Evolutionary conservation across 2,797 vertebrate genomes (phyloP).

Genomic region (Ctenopoma kingsleyae): DNA sequence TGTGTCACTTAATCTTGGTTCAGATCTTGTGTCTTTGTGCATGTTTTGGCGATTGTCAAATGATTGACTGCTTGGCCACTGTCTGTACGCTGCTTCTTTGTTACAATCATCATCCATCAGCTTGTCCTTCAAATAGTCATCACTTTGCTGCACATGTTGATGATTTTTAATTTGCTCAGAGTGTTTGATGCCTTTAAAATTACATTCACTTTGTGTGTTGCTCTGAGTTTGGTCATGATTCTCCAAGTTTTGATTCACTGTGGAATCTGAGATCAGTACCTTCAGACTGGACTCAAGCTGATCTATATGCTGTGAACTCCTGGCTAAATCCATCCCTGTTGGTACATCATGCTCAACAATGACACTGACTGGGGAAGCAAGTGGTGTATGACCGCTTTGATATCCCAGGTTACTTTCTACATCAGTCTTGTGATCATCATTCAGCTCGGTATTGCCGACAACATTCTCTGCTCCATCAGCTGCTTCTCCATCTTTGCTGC

Average conservation of each 20-base stretch:
- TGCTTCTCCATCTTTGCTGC: background rate
- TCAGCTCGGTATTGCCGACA: constrained; percentile 25
- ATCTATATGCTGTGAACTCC: constrained; percentile 76
- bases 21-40: constrained; percentile 21
- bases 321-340: background rate
- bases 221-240: constrained; percentile 35
- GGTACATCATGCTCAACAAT: constrained; percentile 20
- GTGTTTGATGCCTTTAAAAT: background rate
- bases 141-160: constrained; percentile 2
- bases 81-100: background rate
- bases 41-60: constrained; percentile 26
- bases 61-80: constrained; percentile 30
- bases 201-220: constrained; percentile 10
- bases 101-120: background rate
- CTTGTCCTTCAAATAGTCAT: constrained; percentile 15
- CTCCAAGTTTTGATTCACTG: constrained; percentile 61
- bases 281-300: constrained; percentile 79
- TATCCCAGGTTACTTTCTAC: constrained; percentile 2
- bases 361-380: constrained; percentile 5
- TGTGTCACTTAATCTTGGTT: background rate
- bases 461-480: background rate
- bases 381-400: background rate
- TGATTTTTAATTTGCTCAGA: constrained; percentile 7
- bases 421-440: constrained; percentile 22
- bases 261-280: constrained; percentile 78